Conservation (phyloP, 2,113 vertebrate species). For the Muntiacus muntjak region DNA sequence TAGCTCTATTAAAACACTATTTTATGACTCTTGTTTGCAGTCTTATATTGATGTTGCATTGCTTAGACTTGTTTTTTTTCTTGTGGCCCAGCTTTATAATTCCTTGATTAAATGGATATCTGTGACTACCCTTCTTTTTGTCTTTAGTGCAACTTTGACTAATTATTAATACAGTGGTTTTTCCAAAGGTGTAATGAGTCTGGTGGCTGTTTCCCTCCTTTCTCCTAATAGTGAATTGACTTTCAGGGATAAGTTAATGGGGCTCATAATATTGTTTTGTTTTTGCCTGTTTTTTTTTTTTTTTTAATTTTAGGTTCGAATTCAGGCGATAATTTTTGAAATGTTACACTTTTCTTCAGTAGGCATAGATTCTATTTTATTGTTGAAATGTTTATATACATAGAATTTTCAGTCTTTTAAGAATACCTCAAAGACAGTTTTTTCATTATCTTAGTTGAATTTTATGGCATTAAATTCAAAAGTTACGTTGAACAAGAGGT, state of each 20-base stretch:
- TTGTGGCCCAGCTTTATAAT: not conserved
- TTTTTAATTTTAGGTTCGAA: not conserved
- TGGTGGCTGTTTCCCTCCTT: not conserved
- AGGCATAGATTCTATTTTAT: not conserved
- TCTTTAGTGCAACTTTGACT: not conserved
- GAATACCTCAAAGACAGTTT: not conserved
- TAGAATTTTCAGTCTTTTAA: not conserved
- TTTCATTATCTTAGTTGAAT: not conserved
- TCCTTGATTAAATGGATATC: not conserved
- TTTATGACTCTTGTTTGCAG: not conserved
- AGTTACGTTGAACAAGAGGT: not conserved
- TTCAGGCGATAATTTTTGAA: not conserved
- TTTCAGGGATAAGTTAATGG: not conserved
- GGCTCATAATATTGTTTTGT: not conserved
- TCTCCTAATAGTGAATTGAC: not conserved
- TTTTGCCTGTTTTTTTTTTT: slow-evolving; percentile 22
- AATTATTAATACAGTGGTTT: not conserved
- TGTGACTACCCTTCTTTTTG: not conserved
- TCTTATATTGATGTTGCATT: not conserved
- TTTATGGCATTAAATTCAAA: not conserved
- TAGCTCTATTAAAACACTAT: not conserved
- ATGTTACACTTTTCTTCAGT: slow-evolving; percentile 6
- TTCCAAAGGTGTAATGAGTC: not conserved
- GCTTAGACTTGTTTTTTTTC: not conserved
- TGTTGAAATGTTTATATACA: slow-evolving; percentile 1